These are phyloP conservation scores for Galbula dea DNA, from an alignment of 2,113 vertebrate genomes.

Conservation along the genomic window DNA sequence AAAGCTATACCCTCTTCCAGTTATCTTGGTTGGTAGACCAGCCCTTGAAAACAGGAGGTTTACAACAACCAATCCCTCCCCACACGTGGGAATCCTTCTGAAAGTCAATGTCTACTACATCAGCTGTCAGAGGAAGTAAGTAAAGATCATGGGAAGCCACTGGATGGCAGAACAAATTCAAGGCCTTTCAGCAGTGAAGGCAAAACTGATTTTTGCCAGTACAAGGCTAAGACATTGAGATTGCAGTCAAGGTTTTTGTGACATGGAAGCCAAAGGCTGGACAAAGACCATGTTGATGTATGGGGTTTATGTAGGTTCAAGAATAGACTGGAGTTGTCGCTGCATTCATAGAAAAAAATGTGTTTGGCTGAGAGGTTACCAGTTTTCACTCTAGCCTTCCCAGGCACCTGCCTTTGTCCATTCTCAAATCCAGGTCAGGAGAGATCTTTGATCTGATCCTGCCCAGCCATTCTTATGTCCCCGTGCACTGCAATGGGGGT, in stretches of 20 bases:
- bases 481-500: background rate
- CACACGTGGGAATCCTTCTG: background rate
- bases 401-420: background rate
- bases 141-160: background rate
- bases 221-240: background rate
- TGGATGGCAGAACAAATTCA: background rate
- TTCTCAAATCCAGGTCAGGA: background rate
- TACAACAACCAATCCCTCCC: background rate
- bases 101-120: background rate
- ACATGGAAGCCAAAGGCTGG: background rate
- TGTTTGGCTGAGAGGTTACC: background rate
- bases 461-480: accelerated
- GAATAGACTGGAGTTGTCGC: background rate
- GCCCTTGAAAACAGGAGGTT: background rate
- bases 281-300: background rate
- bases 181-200: background rate
- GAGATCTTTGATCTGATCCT: background rate
- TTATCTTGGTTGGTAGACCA: background rate
- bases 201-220: background rate
- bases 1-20: background rate
- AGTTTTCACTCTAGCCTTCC: background rate
- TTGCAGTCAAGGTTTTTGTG: background rate
- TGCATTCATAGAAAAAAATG: background rate
- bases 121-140: background rate
- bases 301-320: background rate